Conservation (phyloP, 2,113 vertebrate genomes). For the Naja naja region DNA sequence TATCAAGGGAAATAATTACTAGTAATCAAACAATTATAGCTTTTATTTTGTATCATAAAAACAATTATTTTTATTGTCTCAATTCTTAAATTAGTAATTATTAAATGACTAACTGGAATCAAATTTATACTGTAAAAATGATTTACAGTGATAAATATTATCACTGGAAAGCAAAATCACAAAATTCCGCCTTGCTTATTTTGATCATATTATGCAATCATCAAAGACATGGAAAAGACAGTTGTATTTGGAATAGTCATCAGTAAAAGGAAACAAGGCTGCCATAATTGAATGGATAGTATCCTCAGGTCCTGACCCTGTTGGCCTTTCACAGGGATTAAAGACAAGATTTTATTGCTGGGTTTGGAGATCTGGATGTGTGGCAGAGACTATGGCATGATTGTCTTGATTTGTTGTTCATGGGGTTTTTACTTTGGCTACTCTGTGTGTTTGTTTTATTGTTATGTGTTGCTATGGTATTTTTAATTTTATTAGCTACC, state of each 20-base stretch:
- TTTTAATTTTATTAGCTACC: background rate
- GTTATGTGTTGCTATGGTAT: background rate
- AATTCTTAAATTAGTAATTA: conserved; percentile 38
- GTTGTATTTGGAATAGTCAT: background rate
- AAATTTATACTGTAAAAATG: conserved; percentile 36
- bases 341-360: background rate
- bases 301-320: background rate
- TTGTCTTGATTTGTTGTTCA: background rate
- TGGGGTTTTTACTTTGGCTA: background rate
- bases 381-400: background rate
- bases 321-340: background rate
- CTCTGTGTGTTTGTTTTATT: background rate
- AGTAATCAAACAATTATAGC: conserved; percentile 37
- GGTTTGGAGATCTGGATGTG: background rate
- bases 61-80: background rate
- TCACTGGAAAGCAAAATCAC: background rate
- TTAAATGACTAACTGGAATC: conserved; percentile 28
- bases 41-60: conserved; percentile 14
- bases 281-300: background rate
- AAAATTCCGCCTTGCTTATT: background rate
- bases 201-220: background rate
- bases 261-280: background rate
- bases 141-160: conserved; percentile 46
- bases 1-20: conserved; percentile 13
- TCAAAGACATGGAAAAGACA: background rate